A percentile compares a stretch with the other conserved stretches of the same genome.
These are phyloP conservation scores for Mesorhabditis spiculigera DNA, from an alignment of 2,888 invertebrate species.

Conservation along the genomic window DNA sequence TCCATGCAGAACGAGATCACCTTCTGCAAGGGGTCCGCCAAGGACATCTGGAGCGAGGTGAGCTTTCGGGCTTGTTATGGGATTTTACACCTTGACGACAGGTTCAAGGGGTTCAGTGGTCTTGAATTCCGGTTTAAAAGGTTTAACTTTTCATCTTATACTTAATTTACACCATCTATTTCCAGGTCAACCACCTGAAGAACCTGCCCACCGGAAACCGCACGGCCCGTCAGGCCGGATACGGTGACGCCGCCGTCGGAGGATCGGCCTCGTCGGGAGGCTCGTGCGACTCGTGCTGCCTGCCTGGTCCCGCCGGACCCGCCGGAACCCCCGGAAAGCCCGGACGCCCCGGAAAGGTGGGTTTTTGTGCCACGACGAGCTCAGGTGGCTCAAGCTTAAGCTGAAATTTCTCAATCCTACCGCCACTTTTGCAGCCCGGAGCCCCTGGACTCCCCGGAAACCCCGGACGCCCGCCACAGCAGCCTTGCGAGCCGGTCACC, in stretches of 20 bases:
- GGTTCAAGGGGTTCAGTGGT: too few species aligned
- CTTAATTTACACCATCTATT: neutral
- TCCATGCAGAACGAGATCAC: constrained; percentile 54
- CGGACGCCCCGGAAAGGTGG: constrained; percentile 29
- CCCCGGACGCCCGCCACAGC: constrained; percentile 38
- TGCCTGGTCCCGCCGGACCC: constrained; percentile 27
- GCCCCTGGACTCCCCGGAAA: constrained; percentile 45
- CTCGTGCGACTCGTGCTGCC: constrained; percentile 30
- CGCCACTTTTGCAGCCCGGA: constrained; percentile 26
- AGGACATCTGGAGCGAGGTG: constrained; percentile 50
- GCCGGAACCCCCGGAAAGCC: constrained; percentile 27
- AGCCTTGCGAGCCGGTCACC: constrained; percentile 47
- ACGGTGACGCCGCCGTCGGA: constrained; percentile 23
- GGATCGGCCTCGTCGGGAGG: constrained; percentile 20
- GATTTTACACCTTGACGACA: too few species aligned
- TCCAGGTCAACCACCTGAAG: constrained; percentile 25
- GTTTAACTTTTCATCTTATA: constrained; percentile 2
- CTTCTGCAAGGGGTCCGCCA: constrained; percentile 54
- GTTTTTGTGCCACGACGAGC: neutral
- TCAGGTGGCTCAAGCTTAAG: too few species aligned
- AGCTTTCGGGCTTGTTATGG: neutral
- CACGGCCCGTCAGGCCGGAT: constrained; percentile 42
- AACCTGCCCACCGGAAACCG: constrained; percentile 31
- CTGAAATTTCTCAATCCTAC: neutral
- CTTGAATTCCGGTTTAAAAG: too few species aligned